Conservation (phyloP, 1,140 invertebrate species). For the Euborellia annulipes region DNA sequence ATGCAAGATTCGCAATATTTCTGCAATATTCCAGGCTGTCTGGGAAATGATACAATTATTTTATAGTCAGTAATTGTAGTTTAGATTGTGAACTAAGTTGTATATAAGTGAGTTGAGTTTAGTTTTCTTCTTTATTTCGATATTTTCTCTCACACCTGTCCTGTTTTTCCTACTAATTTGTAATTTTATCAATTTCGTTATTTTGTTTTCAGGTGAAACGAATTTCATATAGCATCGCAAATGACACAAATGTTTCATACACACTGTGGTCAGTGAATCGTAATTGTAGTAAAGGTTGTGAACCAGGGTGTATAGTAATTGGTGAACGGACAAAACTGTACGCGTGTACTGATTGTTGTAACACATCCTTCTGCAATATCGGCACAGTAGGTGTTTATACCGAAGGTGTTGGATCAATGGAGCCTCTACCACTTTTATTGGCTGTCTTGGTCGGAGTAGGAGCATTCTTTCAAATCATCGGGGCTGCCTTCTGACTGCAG, state of each 20-base stretch:
- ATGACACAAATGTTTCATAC: slow-evolving; percentile 45
- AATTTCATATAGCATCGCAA: slow-evolving; percentile 66
- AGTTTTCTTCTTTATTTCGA: no score
- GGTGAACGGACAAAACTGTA: slow-evolving; percentile 65
- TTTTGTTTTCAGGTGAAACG: slow-evolving; percentile 50
- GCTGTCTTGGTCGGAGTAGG: background rate
- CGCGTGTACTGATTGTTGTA: slow-evolving; percentile 65
- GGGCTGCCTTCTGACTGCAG: no score
- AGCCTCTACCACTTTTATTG: background rate
- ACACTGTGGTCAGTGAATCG: slow-evolving; percentile 69
- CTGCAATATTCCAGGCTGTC: no score
- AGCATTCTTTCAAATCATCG: background rate
- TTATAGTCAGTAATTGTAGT: no score
- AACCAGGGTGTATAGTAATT: slow-evolving; percentile 70
- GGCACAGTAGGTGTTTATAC: slow-evolving; percentile 31
- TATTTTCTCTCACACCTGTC: no score
- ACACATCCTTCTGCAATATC: slow-evolving; percentile 56
- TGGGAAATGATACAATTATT: no score
- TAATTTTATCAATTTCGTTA: slow-evolving; percentile 3
- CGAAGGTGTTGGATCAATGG: no score
- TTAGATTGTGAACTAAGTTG: no score
- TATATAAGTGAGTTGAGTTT: no score
- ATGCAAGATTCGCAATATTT: no score
- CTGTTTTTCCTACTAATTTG: no score
- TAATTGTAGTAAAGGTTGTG: slow-evolving; percentile 64